A percentile compares a stretch with the other conserved stretches of the same genome.
phyloP scores from a whole-genome alignment of 1,140 invertebrate genomes.

The Drosophila miranda region DNA sequence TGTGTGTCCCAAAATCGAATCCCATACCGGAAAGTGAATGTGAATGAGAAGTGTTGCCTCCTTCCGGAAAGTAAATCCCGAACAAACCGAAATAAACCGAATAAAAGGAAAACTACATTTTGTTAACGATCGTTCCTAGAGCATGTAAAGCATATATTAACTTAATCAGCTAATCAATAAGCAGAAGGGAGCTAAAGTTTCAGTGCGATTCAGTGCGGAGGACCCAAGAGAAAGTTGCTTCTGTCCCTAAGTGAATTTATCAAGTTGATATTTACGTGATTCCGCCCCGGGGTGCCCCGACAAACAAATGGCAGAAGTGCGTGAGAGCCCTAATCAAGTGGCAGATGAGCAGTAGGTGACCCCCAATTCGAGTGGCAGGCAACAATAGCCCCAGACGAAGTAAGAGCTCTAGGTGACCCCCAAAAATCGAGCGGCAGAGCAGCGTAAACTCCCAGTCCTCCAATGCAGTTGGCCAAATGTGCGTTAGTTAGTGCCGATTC shows the following conservation, averaged over 20 bases:
- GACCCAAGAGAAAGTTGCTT: slow-evolving; percentile 12
- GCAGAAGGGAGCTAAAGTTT: neutral
- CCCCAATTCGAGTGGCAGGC: slow-evolving; percentile 10
- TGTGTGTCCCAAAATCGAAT: slow-evolving; percentile 13
- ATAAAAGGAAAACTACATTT: neutral
- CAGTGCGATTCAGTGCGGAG: too few relatives aligned
- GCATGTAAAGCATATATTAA: slow-evolving; percentile 10
- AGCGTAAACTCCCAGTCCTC: slow-evolving; percentile 40
- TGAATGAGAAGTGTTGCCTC: neutral
- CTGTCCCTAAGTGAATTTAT: slow-evolving; percentile 38
- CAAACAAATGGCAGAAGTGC: slow-evolving; percentile 46
- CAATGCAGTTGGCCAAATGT: slow-evolving; percentile 76
- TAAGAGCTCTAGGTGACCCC: neutral
- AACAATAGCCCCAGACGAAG: too few relatives aligned
- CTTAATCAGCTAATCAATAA: slow-evolving; percentile 37
- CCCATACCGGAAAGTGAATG: neutral
- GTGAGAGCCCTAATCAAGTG: slow-evolving; percentile 22
- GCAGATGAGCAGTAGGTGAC: slow-evolving; percentile 25
- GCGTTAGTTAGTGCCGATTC: slow-evolving; percentile 69
- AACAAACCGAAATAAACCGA: neutral
- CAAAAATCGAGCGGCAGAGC: neutral
- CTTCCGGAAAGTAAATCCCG: neutral
- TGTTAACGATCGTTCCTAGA: slow-evolving; percentile 45
- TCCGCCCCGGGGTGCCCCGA: neutral
- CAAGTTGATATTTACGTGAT: slow-evolving; percentile 45